A percentile compares a stretch with the other conserved stretches of the same genome.
Conservation (phyloP, 2,888 invertebrate species). For the Myopa tessellatipennis region DNA sequence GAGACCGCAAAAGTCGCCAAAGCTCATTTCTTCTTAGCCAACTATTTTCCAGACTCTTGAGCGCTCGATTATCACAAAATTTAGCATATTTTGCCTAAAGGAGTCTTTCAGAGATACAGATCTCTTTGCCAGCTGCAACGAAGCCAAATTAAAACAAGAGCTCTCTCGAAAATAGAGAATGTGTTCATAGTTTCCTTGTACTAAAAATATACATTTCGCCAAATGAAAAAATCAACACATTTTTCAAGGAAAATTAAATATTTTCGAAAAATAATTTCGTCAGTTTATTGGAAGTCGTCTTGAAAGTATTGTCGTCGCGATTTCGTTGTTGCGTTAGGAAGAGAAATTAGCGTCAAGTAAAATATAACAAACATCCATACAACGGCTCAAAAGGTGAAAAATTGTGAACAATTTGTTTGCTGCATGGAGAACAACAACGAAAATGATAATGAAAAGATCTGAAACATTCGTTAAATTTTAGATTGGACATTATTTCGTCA, state of each 20-base stretch:
- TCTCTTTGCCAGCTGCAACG: background rate
- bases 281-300: constrained; percentile 59
- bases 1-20: background rate
- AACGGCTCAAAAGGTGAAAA: background rate
- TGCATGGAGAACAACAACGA: constrained; percentile 7
- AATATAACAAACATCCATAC: background rate
- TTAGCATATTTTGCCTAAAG: too few species aligned
- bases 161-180: constrained; percentile 36
- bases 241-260: constrained; percentile 37
- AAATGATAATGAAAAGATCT: too few species aligned
- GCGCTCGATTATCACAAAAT: background rate
- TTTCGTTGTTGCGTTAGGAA: background rate
- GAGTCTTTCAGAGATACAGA: background rate
- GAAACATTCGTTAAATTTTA: background rate
- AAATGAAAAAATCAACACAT: constrained; percentile 33
- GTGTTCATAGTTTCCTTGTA: constrained; percentile 49
- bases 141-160: background rate
- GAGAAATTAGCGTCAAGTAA: too few species aligned
- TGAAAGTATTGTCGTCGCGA: constrained; percentile 17
- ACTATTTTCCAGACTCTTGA: background rate
- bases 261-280: constrained; percentile 55
- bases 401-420: background rate
- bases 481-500: background rate
- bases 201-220: constrained; percentile 35
- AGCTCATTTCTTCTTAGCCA: background rate